These are phyloP conservation scores for Drosophila ustulata DNA, from an alignment of 2,888 invertebrate genomes.

Conservation along the genomic window DNA sequence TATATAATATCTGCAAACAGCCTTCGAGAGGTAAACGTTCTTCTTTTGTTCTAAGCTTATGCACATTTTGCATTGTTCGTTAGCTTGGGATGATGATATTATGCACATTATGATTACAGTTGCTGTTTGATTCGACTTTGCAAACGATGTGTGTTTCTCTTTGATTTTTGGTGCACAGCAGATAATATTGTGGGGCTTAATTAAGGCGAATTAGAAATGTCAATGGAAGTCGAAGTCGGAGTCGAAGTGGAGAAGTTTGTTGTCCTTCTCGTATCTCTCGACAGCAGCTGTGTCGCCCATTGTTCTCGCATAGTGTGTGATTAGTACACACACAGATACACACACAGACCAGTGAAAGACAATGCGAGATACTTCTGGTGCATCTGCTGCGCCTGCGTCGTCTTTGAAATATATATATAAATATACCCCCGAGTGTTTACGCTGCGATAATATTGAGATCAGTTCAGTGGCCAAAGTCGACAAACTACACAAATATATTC, in stretches of 20 bases:
- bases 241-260: conserved; percentile 1
- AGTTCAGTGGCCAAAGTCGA: conserved; percentile 67
- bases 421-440: conserved; percentile 34
- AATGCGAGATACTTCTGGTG: conserved; percentile 28
- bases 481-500: conserved; percentile 31
- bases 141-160: no score
- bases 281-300: conserved; percentile 39
- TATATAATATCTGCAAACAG: conserved; percentile 19
- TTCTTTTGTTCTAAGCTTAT: conserved; percentile 7
- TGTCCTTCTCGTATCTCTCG: conserved; percentile 5
- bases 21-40: conserved; percentile 25
- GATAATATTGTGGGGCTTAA: background rate
- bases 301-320: conserved; percentile 56
- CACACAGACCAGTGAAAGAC: conserved; percentile 26
- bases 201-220: background rate
- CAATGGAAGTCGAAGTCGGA: background rate
- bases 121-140: no score
- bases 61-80: conserved; percentile 31
- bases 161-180: background rate
- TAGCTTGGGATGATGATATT: background rate
- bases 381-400: conserved; percentile 42
- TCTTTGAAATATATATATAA: no score
- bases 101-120: background rate
- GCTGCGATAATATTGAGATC: conserved; percentile 51
- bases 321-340: conserved; percentile 36